These are phyloP conservation scores for Neomicropteryx cornuta DNA, from an alignment of 1,140 invertebrate species.

Conservation along the genomic window DNA sequence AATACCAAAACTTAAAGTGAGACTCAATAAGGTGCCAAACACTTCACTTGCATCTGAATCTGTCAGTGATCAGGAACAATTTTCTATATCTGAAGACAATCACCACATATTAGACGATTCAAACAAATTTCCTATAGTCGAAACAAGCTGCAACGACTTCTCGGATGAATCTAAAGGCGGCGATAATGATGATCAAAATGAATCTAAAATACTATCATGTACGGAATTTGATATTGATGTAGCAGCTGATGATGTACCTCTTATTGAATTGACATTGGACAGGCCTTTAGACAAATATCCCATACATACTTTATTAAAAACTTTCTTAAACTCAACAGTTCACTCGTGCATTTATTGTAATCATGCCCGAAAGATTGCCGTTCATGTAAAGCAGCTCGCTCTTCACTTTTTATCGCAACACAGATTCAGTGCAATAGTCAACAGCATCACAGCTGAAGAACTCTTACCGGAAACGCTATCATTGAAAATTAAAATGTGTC, in stretches of 20 bases:
- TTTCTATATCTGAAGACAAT: too few relatives aligned
- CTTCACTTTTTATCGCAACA: conserved; percentile 68
- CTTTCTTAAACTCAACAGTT: conserved; percentile 56
- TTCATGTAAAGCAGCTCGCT: conserved; percentile 67
- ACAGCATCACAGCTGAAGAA: conserved; percentile 61
- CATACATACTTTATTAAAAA: conserved; percentile 56
- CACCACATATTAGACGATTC: too few relatives aligned
- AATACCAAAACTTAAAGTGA: too few relatives aligned
- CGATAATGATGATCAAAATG: conserved; percentile 11
- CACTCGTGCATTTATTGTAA: conserved; percentile 70
- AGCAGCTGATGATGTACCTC: conserved; percentile 42
- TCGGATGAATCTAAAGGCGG: conserved; percentile 21
- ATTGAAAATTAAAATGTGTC: conserved; percentile 48
- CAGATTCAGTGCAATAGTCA: conserved; percentile 57
- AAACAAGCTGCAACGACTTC: too few relatives aligned
- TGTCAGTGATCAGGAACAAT: too few relatives aligned
- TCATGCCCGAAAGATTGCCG: conserved; percentile 68
- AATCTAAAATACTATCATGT: conserved; percentile 1
- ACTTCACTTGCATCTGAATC: too few relatives aligned
- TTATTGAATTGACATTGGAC: conserved; percentile 61
- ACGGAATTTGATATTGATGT: conserved; percentile 17
- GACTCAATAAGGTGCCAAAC: too few relatives aligned
- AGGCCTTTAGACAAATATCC: conserved; percentile 60
- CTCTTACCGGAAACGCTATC: conserved; percentile 60
- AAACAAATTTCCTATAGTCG: too few relatives aligned